These are phyloP conservation scores for Leucania comma DNA, from an alignment of 2,888 invertebrate species.

Conservation along the genomic window DNA sequence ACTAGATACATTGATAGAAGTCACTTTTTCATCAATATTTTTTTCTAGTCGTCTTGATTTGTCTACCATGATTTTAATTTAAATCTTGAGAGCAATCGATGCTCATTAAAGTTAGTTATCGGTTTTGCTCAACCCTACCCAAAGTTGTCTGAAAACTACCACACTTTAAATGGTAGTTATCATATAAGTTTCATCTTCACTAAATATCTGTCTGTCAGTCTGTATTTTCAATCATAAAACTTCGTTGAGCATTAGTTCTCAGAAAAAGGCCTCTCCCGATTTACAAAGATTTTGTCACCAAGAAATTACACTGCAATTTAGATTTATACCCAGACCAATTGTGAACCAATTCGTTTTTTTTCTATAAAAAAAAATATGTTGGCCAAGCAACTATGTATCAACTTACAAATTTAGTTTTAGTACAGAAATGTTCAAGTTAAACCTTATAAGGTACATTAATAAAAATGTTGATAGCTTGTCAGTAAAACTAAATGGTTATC, in stretches of 20 bases:
- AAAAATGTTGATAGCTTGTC: conserved; percentile 12
- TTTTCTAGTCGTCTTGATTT: too few relatives aligned
- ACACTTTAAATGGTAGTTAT: neutral
- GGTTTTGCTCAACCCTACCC: neutral
- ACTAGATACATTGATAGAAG: too few relatives aligned
- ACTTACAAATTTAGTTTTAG: conserved; percentile 26
- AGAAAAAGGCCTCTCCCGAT: conserved; percentile 15
- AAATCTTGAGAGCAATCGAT: too few relatives aligned
- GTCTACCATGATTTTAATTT: too few relatives aligned
- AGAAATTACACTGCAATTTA: conserved; percentile 43
- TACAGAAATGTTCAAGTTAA: conserved; percentile 17
- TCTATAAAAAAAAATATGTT: conserved; percentile 32
- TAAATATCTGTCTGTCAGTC: neutral
- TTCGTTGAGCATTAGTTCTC: neutral
- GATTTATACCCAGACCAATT: conserved; percentile 45
- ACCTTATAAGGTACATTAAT: conserved; percentile 19
- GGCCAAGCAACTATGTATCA: conserved; percentile 46
- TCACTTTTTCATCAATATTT: too few relatives aligned
- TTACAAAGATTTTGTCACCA: conserved; percentile 32
- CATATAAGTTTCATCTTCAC: neutral
- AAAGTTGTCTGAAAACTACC: neutral
- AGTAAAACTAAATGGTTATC: conserved; percentile 25
- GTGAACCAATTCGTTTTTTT: conserved; percentile 45
- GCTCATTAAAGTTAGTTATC: too few relatives aligned
- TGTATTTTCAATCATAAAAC: conserved; percentile 31